Evolutionary conservation across 2,113 vertebrate species (phyloP).

Genomic region (Malurus alboscapulatus): DNA sequence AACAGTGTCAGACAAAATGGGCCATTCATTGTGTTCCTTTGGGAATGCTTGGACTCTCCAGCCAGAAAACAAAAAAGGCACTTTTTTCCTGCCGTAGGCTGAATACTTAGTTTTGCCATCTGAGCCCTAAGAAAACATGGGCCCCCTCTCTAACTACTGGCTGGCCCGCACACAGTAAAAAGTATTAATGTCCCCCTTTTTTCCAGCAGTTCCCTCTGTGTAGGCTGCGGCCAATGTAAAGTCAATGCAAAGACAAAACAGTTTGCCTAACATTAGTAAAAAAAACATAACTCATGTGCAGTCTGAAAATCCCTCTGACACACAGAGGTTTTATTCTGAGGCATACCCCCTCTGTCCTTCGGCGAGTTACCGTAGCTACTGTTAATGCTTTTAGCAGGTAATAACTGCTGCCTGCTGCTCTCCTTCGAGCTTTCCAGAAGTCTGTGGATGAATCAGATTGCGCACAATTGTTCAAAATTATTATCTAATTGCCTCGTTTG

Average conservation of each 20-base stretch:
- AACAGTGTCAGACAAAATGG: constrained; percentile 84
- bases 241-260: constrained; percentile 98
- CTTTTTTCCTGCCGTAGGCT: constrained; percentile 91
- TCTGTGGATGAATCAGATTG: not conserved
- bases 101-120: constrained; percentile 99
- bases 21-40: constrained; percentile 93
- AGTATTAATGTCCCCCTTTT: constrained; percentile 88
- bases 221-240: constrained; percentile 85
- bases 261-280: constrained; percentile 91
- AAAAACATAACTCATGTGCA: constrained; percentile 67
- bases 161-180: constrained; percentile 89
- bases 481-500: constrained; percentile 3
- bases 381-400: constrained; percentile 70
- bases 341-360: constrained; percentile 39
- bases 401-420: constrained; percentile 33
- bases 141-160: constrained; percentile 87
- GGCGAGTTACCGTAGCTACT: constrained; percentile 46
- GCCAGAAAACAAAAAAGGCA: constrained; percentile 93
- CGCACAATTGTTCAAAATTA: constrained; percentile 19
- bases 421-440: not conserved
- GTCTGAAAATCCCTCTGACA: constrained; percentile 68
- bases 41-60: constrained; percentile 89
- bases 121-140: constrained; percentile 97
- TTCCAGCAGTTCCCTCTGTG: constrained; percentile 80
- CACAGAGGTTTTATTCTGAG: constrained; percentile 68